These are phyloP conservation scores for Natrix natrix DNA, from an alignment of 2,797 vertebrate genomes.

Conservation along the genomic window DNA sequence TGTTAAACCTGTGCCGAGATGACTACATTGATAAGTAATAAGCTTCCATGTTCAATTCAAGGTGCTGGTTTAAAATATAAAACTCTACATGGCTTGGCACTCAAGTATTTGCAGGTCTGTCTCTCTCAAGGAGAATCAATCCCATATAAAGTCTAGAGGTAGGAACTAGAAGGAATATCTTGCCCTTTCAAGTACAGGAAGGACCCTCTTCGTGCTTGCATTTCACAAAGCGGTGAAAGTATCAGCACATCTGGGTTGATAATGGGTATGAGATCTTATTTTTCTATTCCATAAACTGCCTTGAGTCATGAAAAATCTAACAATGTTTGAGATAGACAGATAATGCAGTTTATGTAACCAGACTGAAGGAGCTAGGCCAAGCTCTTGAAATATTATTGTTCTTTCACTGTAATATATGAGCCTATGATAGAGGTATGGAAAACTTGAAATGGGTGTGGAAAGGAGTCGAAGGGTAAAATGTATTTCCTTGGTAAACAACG, in stretches of 20 bases:
- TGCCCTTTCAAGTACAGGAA: neutral
- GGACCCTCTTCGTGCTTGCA: neutral
- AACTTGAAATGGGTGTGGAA: neutral
- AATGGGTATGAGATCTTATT: neutral
- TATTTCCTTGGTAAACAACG: neutral
- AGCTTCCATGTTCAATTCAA: neutral
- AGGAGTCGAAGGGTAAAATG: neutral
- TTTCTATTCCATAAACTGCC: neutral
- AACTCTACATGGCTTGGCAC: neutral
- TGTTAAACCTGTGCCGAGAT: neutral
- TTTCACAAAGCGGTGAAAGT: neutral
- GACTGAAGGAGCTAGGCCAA: neutral
- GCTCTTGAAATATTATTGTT: neutral
- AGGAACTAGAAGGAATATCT: neutral
- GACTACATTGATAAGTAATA: neutral
- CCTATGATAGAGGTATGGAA: neutral
- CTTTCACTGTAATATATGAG: neutral
- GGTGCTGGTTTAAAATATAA: neutral
- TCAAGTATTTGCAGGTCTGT: neutral
- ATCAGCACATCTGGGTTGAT: neutral
- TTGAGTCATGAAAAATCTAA: neutral
- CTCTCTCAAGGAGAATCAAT: neutral
- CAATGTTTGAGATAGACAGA: neutral
- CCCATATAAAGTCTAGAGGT: neutral
- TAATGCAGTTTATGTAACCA: neutral